Percentiles rank a stretch among this genome's conserved stretches.
Conservation (phyloP, 2,113 vertebrate genomes). For the Erythrolamprus reginae region DNA sequence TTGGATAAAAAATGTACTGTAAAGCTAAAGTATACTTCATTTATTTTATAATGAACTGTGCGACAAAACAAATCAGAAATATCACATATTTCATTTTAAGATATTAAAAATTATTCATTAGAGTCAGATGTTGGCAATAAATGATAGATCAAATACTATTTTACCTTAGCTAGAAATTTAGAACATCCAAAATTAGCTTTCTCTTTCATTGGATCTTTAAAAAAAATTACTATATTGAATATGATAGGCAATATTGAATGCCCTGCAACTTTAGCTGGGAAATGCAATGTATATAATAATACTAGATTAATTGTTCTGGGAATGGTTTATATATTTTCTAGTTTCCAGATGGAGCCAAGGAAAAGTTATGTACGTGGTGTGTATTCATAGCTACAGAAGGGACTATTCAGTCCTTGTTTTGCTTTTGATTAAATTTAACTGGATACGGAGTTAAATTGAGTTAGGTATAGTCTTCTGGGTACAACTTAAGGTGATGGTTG, state of each 20-base stretch:
- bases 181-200: neutral
- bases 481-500: neutral
- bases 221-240: neutral
- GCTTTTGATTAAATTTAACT: neutral
- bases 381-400: neutral
- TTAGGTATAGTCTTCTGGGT: neutral
- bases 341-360: neutral
- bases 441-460: neutral
- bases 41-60: neutral
- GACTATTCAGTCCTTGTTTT: neutral
- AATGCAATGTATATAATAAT: neutral
- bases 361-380: neutral
- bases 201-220: neutral
- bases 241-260: neutral
- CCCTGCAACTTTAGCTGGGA: neutral
- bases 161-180: neutral
- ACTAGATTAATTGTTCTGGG: neutral
- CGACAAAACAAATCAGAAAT: neutral
- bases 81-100: neutral
- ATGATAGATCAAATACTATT: neutral
- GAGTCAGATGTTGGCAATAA: neutral
- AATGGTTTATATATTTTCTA: neutral
- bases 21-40: neutral
- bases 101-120: neutral
- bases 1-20: neutral